Conservation (phyloP, 2,888 invertebrate genomes). For the Nebria brevicollis region DNA sequence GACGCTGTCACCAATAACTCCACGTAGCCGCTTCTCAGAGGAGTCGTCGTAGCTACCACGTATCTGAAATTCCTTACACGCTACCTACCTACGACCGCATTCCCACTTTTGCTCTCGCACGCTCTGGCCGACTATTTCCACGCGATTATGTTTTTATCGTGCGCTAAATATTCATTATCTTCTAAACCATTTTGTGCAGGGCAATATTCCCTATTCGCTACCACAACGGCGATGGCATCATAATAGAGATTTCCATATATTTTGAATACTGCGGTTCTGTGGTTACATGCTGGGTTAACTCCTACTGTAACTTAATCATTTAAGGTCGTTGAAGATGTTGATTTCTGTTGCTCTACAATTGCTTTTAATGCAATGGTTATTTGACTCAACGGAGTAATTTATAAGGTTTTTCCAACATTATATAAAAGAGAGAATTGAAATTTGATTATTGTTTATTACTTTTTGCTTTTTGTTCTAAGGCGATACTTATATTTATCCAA, state of each 20-base stretch:
- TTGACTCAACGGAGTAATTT: too few species aligned
- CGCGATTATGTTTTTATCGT: conserved; percentile 44
- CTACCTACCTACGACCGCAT: conserved; percentile 12
- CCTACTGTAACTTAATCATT: not conserved
- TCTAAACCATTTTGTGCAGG: conserved; percentile 39
- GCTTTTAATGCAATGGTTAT: too few species aligned
- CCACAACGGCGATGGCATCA: conserved; percentile 30
- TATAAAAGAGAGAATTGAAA: too few species aligned
- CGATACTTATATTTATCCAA: too few species aligned
- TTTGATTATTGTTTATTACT: too few species aligned
- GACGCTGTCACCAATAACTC: conserved; percentile 17
- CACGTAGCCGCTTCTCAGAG: not conserved
- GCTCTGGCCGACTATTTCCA: conserved; percentile 17
- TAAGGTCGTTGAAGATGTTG: not conserved
- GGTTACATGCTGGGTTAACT: not conserved
- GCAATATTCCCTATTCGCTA: conserved; percentile 21
- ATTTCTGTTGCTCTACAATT: not conserved
- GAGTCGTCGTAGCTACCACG: conserved; percentile 24
- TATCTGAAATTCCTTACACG: conserved; percentile 34
- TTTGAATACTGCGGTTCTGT: conserved; percentile 34
- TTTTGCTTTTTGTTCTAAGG: too few species aligned
- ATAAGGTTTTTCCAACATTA: too few species aligned
- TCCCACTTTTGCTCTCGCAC: not conserved
- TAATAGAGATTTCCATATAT: conserved; percentile 44
- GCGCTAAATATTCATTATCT: conserved; percentile 45